Evolutionary conservation across 2,113 vertebrate species (phyloP).

Genomic region (Rhipidura dahli): DNA sequence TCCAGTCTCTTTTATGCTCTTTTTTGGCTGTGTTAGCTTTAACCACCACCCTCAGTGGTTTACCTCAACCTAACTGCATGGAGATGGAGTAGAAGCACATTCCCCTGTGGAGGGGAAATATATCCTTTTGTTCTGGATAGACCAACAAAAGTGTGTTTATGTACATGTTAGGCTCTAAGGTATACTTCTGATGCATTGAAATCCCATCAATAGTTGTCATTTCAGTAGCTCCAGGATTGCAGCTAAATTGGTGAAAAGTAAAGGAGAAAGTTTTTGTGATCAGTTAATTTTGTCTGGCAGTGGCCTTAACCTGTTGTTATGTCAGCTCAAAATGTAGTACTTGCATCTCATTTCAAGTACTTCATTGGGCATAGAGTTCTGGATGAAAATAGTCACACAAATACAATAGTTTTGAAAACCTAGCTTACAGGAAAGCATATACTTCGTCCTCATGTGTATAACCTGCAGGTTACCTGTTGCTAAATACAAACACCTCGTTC

Average conservation of each 20-base stretch:
- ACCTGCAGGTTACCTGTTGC: not conserved
- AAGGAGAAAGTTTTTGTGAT: not conserved
- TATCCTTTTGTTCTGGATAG: not conserved
- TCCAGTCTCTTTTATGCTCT: not conserved
- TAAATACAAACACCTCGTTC: not conserved
- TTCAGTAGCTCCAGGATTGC: not conserved
- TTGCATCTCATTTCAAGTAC: not conserved
- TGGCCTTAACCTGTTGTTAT: not conserved
- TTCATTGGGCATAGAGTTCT: not conserved
- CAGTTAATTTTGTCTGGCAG: not conserved
- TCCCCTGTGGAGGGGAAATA: not conserved
- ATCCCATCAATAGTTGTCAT: not conserved
- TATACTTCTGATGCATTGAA: not conserved
- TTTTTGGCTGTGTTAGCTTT: not conserved
- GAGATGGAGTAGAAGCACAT: not conserved
- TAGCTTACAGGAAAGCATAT: not conserved
- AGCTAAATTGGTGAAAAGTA: not conserved
- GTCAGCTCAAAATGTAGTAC: not conserved
- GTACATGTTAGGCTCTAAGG: not conserved
- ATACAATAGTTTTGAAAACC: not conserved
- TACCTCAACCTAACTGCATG: not conserved
- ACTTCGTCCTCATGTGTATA: not conserved
- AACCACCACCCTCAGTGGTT: not conserved
- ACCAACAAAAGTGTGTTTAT: not conserved
- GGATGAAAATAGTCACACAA: not conserved